Evolutionary conservation across 2,888 invertebrate genomes (phyloP).

Genomic region (Chrysolina haemoptera): DNA sequence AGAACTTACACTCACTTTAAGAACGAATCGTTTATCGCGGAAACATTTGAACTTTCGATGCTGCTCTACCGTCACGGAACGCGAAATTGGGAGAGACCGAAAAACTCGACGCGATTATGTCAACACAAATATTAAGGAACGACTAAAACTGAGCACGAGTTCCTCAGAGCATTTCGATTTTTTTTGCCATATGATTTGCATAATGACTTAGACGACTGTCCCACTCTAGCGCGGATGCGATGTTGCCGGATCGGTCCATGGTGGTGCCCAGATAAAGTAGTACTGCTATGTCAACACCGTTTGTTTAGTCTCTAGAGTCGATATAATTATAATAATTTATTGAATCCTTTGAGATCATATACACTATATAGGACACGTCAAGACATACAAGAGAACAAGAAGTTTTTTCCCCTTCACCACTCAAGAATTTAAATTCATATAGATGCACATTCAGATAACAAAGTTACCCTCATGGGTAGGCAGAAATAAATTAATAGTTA

Average conservation of each 20-base stretch:
- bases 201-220: conserved; percentile 51
- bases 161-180: conserved; percentile 51
- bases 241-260: conserved; percentile 33
- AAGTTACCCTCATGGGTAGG: no score
- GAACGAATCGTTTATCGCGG: conserved; percentile 26
- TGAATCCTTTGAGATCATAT: no score
- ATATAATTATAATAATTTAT: no score
- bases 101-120: conserved; percentile 43
- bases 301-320: no score
- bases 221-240: conserved; percentile 44
- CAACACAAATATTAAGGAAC: conserved; percentile 49
- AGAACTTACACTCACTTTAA: conserved; percentile 53
- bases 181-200: conserved; percentile 51
- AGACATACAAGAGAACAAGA: no score
- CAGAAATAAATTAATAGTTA: no score
- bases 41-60: conserved; percentile 14
- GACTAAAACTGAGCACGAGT: conserved; percentile 50
- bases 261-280: not conserved
- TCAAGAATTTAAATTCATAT: no score
- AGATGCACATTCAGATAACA: no score
- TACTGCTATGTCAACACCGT: no score
- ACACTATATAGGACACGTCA: no score
- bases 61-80: conserved; percentile 12
- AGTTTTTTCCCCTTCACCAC: no score
- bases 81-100: not conserved